A percentile compares a stretch with the other conserved stretches of the same genome.
Evolutionary conservation across 2,113 vertebrate species (phyloP).

Genomic region (Forbesichthys papilliferus): DNA sequence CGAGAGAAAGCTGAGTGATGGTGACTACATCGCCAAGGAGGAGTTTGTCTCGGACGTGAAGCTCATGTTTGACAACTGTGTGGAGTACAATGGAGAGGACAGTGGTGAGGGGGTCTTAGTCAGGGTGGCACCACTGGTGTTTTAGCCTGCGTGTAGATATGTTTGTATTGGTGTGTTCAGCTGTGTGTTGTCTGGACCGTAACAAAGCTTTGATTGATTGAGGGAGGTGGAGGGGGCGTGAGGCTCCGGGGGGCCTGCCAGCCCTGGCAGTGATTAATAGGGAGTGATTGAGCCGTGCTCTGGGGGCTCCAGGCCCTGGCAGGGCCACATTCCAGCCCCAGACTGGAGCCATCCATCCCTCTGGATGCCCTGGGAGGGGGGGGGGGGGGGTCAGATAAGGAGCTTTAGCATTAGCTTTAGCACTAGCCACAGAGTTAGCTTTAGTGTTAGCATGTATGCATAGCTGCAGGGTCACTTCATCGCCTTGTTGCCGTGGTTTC

Average conservation of each 20-base stretch:
- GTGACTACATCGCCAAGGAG: slow-evolving; percentile 91
- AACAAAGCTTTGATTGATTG: not conserved
- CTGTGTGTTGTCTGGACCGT: too few species aligned
- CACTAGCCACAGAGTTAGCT: too few species aligned
- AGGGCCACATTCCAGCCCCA: slow-evolving; percentile 78
- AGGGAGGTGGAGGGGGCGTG: slow-evolving; percentile 46
- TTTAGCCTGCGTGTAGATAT: too few species aligned
- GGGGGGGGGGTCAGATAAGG: slow-evolving; percentile 11
- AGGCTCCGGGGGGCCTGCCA: slow-evolving; percentile 29
- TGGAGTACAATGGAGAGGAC: slow-evolving; percentile 94
- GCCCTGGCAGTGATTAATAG: slow-evolving; percentile 81
- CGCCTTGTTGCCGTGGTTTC: not conserved
- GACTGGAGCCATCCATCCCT: slow-evolving; percentile 78
- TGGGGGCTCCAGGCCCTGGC: slow-evolving; percentile 67
- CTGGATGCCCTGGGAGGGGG: slow-evolving; percentile 68
- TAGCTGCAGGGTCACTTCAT: not conserved
- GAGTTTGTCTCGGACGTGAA: slow-evolving; percentile 94
- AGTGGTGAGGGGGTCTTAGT: slow-evolving; percentile 82
- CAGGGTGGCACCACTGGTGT: not conserved
- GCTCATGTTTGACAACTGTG: slow-evolving; percentile 96
- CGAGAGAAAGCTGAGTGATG: slow-evolving; percentile 91
- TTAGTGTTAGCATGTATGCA: not conserved
- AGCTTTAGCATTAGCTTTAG: too few species aligned
- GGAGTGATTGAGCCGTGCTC: slow-evolving; percentile 78
- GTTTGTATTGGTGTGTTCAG: too few species aligned